Evolutionary conservation across 2,113 vertebrate species (phyloP).

Genomic region (Aptenodytes forsteri): DNA sequence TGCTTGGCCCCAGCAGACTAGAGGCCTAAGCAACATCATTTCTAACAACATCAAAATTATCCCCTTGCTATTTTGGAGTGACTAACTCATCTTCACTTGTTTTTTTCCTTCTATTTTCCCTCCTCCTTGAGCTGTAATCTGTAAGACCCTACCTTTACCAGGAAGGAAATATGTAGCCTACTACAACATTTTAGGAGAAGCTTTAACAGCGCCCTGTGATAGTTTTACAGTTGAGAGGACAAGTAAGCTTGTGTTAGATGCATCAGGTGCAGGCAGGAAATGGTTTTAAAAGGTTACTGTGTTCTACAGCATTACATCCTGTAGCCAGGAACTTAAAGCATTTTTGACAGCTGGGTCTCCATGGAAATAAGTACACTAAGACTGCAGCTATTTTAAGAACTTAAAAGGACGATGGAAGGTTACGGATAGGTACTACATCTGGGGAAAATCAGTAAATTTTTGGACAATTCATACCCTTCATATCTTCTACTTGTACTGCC

Average conservation of each 20-base stretch:
- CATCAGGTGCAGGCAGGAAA: neutral
- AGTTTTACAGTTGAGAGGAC: neutral
- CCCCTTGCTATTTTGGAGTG: neutral
- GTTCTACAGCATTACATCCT: neutral
- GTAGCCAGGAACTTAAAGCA: slow-evolving; percentile 2
- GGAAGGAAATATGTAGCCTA: neutral
- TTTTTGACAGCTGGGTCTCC: slow-evolving; percentile 67
- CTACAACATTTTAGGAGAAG: neutral
- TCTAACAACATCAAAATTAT: neutral
- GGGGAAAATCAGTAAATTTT: slow-evolving; percentile 37
- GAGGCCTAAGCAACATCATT: neutral
- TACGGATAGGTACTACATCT: slow-evolving; percentile 31
- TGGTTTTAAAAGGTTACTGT: neutral
- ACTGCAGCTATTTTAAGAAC: slow-evolving; percentile 71
- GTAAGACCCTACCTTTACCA: neutral
- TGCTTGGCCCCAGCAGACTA: neutral
- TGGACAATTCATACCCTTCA: slow-evolving; percentile 21
- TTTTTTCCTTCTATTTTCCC: neutral
- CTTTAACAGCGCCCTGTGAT: neutral
- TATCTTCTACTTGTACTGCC: neutral
- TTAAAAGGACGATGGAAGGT: neutral
- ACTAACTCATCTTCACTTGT: neutral
- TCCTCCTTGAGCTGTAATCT: neutral
- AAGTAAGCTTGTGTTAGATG: neutral
- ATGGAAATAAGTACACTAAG: slow-evolving; percentile 65